phyloP scores from a whole-genome alignment of 2,113 vertebrate species.

The Chionodraco myersi region DNA sequence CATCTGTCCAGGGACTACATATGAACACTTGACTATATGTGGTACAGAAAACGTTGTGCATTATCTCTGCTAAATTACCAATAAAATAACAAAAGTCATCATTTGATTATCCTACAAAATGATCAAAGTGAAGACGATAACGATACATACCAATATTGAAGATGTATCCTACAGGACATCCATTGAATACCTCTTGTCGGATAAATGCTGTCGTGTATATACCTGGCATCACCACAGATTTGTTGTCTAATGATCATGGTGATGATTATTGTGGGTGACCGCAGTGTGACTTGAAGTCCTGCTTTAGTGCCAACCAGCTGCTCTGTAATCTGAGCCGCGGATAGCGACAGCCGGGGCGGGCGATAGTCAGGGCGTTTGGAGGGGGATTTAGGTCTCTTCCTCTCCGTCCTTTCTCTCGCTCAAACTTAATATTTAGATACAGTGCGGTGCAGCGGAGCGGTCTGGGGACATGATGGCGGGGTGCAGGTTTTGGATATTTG shows the following conservation, averaged over 20 bases:
- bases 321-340: conserved; percentile 81
- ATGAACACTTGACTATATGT: no score
- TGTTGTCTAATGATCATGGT: conserved; percentile 64
- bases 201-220: neutral
- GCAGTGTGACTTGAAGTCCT: conserved; percentile 78
- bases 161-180: neutral
- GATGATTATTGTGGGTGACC: conserved; percentile 72
- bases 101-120: neutral
- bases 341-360: conserved; percentile 79
- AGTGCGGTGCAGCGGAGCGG: conserved; percentile 27
- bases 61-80: neutral
- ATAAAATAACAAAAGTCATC: neutral
- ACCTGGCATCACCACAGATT: conserved; percentile 22
- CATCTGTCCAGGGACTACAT: no score
- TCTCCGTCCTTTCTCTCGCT: conserved; percentile 62
- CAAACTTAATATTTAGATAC: conserved; percentile 57
- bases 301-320: conserved; percentile 76
- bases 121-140: neutral
- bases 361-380: conserved; percentile 60
- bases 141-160: neutral
- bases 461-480: conserved; percentile 65
- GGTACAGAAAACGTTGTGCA: no score
- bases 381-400: conserved; percentile 70
- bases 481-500: conserved; percentile 56
- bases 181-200: neutral